Percentiles rank a stretch among this genome's conserved stretches.
Evolutionary conservation across 2,797 vertebrate genomes (phyloP).

Genomic region (Crypturellus tataupa): DNA sequence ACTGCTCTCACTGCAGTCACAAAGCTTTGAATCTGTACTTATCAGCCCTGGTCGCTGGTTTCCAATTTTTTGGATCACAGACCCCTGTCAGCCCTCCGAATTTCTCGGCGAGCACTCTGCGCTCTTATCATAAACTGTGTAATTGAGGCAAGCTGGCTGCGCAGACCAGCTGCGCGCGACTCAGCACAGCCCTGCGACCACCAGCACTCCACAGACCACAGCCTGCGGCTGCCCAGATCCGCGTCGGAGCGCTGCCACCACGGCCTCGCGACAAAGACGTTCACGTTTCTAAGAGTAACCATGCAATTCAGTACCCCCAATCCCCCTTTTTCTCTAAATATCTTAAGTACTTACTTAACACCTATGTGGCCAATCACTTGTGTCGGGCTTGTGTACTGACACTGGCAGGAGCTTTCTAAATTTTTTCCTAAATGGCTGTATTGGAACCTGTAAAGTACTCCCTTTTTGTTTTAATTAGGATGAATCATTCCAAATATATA

Average conservation of each 20-base stretch:
- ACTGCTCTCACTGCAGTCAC: constrained; percentile 31
- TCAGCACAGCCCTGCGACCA: constrained; percentile 52
- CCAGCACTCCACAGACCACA: constrained; percentile 42
- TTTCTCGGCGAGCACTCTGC: constrained; percentile 61
- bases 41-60: constrained; percentile 60
- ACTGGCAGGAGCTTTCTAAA: neutral
- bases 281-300: neutral
- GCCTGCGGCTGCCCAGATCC: neutral
- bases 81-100: constrained; percentile 68
- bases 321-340: neutral
- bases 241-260: neutral
- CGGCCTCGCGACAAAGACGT: neutral
- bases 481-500: neutral
- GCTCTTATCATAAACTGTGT: constrained; percentile 69
- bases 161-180: constrained; percentile 58
- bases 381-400: neutral
- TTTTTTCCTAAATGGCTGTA: neutral
- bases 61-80: constrained; percentile 75
- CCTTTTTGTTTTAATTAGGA: neutral
- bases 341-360: neutral
- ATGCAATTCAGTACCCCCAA: neutral
- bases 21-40: constrained; percentile 64
- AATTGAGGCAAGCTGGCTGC: constrained; percentile 73
- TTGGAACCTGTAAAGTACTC: neutral
- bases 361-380: neutral